A percentile compares a stretch with the other conserved stretches of the same genome.
phyloP scores from a whole-genome alignment of 2,113 vertebrate species.

The Danionella cerebrum region DNA sequence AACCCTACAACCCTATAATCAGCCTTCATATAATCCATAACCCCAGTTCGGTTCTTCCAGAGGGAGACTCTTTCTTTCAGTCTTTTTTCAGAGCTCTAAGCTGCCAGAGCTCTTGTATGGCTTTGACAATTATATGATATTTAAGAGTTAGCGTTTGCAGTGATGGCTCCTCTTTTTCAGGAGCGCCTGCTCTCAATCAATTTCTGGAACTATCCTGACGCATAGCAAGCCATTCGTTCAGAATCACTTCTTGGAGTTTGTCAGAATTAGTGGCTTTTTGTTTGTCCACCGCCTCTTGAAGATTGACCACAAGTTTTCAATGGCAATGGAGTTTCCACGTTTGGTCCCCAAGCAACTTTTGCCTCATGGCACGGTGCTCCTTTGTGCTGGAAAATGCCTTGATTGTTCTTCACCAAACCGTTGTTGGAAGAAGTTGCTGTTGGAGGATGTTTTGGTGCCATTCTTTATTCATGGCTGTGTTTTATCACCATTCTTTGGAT shows the following conservation, averaged over 20 bases:
- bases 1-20: too few species aligned
- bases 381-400: too few species aligned
- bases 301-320: background rate
- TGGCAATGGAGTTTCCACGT: background rate
- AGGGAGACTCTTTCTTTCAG: too few species aligned
- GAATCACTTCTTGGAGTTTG: background rate
- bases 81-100: too few species aligned
- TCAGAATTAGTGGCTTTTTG: background rate
- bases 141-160: too few species aligned
- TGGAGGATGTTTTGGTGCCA: background rate
- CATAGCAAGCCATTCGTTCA: background rate
- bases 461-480: background rate
- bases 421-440: background rate
- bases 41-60: too few species aligned
- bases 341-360: too few species aligned
- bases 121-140: too few species aligned
- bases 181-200: background rate
- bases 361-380: background rate
- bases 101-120: too few species aligned
- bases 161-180: background rate
- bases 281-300: background rate
- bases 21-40: too few species aligned
- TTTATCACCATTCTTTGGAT: conserved; percentile 10
- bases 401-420: background rate
- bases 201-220: background rate